Evolutionary conservation across 2,888 invertebrate genomes (phyloP), one percentile per base, ranked within the genome.

Genomic region (Strigamia transsilvanica): DNA sequence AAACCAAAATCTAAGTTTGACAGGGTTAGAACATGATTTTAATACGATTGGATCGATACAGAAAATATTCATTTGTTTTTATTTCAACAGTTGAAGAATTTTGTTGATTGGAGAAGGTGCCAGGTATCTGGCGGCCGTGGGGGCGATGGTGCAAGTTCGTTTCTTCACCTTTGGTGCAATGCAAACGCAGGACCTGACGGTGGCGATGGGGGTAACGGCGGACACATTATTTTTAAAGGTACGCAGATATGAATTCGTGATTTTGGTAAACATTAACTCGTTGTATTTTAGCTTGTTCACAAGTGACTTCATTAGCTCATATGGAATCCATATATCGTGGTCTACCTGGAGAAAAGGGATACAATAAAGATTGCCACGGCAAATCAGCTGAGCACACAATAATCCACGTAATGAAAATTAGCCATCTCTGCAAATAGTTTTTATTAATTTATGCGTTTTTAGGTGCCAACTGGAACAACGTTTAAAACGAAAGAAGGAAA

Each of bases 121-220:
- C 88, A 91, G 81, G 91, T 93, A 0, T 87, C 90, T 0, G 99
- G 93, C 0, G 99, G 99, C 0, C 92, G 92, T 41, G 99, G 99
- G 0, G 99, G 99, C 0, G 92, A 98, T 89, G 99, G 99, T 0
- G 92, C 93, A 85, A 92, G 97, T 82, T 95, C 96, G 0, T 97
- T 99, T 87, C 89, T 96, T 7, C 92, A 93, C 83, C 89, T 93
- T 10, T 95, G 92, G 91, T 90, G 91, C 82, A 97, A 97, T 86
- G 97, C 97, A 84, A 91, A 91, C 82, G 99, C 96, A 0, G 98
- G 98, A 0, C 98, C 98, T 0, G 95, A 97, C 88, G 98, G 98
- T 0, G 99, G 98, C 0, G 97, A 99, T 88, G 99, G 99, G 0
- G 99, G 99, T 0, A 92, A 94, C 87, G 98, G 98, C 0, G 98